Evolutionary conservation across 2,888 invertebrate species (phyloP).

Genomic region (Eugnorisma glareosa): DNA sequence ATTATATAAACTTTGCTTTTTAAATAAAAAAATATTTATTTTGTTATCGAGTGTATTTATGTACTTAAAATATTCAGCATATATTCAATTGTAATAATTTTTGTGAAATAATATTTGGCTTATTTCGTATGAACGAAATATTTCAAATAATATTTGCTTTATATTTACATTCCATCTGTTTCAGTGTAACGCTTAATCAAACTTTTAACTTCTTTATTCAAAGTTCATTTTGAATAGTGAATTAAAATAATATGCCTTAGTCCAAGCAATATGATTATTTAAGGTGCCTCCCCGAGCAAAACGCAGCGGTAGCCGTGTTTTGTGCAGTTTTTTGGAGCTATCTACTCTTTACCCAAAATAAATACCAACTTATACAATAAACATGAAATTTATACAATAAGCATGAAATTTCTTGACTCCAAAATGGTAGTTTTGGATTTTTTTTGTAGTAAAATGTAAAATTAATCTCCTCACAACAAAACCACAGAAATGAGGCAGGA

Average conservation of each 20-base stretch:
- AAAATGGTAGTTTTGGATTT: no score
- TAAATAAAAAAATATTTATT: constrained; percentile 10
- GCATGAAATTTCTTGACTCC: no score
- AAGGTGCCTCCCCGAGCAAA: no score
- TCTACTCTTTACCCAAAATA: no score
- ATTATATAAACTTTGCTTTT: not conserved
- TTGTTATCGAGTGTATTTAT: not conserved
- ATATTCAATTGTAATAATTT: not conserved
- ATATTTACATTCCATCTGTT: constrained; percentile 7
- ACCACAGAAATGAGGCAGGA: no score
- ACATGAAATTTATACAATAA: no score
- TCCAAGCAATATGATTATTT: no score
- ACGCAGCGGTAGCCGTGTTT: no score
- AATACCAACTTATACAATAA: no score
- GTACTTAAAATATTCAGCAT: not conserved
- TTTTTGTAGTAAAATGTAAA: no score
- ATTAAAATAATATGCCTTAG: not conserved
- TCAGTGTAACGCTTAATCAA: not conserved
- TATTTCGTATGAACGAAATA: not conserved
- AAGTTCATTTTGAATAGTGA: not conserved
- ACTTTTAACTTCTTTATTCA: not conserved
- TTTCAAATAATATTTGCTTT: not conserved
- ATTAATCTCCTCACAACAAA: no score
- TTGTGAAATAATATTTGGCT: not conserved
- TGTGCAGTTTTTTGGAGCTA: no score